A percentile compares a stretch with the other conserved stretches of the same genome.
These are phyloP conservation scores for Metopia argyrocephala DNA, from an alignment of 2,888 invertebrate species.

Conservation along the genomic window DNA sequence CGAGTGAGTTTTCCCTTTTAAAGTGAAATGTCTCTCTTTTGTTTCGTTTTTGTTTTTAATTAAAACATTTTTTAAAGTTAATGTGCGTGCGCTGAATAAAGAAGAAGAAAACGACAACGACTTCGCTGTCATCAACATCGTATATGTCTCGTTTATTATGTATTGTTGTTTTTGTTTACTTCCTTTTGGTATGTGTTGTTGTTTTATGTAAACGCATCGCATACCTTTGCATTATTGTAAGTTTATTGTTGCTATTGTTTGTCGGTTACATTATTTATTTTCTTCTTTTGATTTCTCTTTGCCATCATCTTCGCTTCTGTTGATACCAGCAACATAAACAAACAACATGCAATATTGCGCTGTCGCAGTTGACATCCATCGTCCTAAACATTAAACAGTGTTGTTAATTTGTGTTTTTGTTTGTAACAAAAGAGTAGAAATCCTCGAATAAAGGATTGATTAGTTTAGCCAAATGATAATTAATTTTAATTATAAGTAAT, in stretches of 20 bases:
- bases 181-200: neutral
- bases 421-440: slow-evolving; percentile 10
- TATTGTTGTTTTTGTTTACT: slow-evolving; percentile 32
- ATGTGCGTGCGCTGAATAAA: slow-evolving; percentile 52
- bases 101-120: slow-evolving; percentile 23
- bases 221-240: slow-evolving; percentile 60
- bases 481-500: neutral
- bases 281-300: slow-evolving; percentile 13
- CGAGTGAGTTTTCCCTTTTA: neutral
- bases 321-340: neutral
- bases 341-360: neutral
- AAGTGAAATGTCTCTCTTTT: slow-evolving; percentile 19
- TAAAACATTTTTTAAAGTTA: neutral
- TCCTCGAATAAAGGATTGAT: neutral
- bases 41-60: slow-evolving; percentile 24
- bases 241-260: slow-evolving; percentile 19
- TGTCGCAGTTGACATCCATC: slow-evolving; percentile 23
- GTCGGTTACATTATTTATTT: slow-evolving; percentile 26
- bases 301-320: neutral
- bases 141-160: neutral
- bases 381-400: too few relatives aligned
- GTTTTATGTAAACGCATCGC: slow-evolving; percentile 46
- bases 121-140: neutral
- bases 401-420: too few relatives aligned
- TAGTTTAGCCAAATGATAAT: neutral